Evolutionary conservation across 2,797 vertebrate genomes (phyloP), one percentile per base, ranked within the genome.

Genomic region (Alectoris magna): DNA sequence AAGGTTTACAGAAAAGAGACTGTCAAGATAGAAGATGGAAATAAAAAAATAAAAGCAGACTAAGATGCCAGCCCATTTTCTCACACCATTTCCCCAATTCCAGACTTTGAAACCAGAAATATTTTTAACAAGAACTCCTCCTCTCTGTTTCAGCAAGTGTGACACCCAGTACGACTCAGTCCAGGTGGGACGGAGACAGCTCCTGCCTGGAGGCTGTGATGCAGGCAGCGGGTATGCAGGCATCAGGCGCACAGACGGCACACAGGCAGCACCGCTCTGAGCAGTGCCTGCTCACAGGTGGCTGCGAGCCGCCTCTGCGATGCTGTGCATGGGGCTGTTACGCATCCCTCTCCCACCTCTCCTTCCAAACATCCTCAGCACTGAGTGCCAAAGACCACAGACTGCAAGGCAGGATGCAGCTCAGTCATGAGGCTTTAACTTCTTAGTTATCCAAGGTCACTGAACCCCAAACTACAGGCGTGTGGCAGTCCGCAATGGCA

Each of bases 281-380:
- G n/a, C 41, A 1, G 58, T 5, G 0, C 69, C 63, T 34, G 63
- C 11, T 74, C 41, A 1, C 86, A n/a, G 85, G 36, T 23, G 62
- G 18, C 84, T 49, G 3, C 17, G 9, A 5, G 14, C 73, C 49
- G 21, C 83, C 43, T 64, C 77, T 14, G 0, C 2, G 14, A 58
- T 11, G 29, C 56, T 6, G 23, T 34, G 36, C n/a, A 14, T 4
- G 3, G 0, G 10, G 5, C 26, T 4, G 6, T 60, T 44, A 69
- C 87, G 24, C 0, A 1, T 9, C 31, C 51, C 44, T 26, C 6
- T 84, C 15, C 14, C 29, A 17, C 16, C 26, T 31, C 11, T 53
- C 7, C 31, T 34, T 26, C 51, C 12, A 59, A 3, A 0, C 17
- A 11, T 1, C 22, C 8, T 2, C 55, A 31, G 44, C 0, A 0